Conservation (phyloP, 2,888 invertebrate species). For the Drosophila aldrichi region DNA sequence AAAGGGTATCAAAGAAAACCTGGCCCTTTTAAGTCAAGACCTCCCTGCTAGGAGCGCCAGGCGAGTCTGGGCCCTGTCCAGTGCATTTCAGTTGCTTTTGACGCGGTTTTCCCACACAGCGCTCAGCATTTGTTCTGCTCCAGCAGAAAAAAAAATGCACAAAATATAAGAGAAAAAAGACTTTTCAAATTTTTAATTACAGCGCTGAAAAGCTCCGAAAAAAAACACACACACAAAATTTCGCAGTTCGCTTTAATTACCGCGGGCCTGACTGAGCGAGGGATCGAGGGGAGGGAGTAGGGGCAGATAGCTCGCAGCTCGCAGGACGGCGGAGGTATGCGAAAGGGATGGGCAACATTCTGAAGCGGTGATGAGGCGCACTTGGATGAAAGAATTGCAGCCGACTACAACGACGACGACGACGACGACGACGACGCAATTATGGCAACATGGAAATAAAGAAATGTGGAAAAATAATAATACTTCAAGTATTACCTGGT, state of each 20-base stretch:
- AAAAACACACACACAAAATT: constrained; percentile 39
- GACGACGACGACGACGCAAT: constrained; percentile 52
- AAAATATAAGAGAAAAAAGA: constrained; percentile 41
- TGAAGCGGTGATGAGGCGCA: constrained; percentile 72
- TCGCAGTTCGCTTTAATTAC: constrained; percentile 75
- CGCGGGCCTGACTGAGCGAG: constrained; percentile 51
- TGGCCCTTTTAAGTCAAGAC: constrained; percentile 34
- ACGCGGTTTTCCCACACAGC: constrained; percentile 75
- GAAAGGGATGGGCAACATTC: constrained; percentile 33
- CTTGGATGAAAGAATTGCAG: constrained; percentile 77
- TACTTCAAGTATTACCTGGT: constrained; percentile 78
- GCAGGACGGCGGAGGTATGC: constrained; percentile 1
- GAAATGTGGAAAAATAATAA: constrained; percentile 71
- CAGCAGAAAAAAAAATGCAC: constrained; percentile 25
- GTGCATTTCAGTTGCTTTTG: constrained; percentile 78
- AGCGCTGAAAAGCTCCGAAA: constrained; percentile 75
- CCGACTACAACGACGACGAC: constrained; percentile 33
- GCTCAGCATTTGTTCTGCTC: constrained; percentile 57
- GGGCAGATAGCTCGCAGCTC: constrained; percentile 14
- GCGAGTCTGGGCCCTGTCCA: constrained; percentile 50
- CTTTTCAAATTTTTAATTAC: constrained; percentile 80
- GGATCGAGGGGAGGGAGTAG: neutral
- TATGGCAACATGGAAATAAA: constrained; percentile 77
- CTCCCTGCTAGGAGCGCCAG: constrained; percentile 21
- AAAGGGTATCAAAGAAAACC: constrained; percentile 7